These are phyloP conservation scores for Xenopus petersii DNA, from an alignment of 2,797 vertebrate genomes.

Conservation along the genomic window DNA sequence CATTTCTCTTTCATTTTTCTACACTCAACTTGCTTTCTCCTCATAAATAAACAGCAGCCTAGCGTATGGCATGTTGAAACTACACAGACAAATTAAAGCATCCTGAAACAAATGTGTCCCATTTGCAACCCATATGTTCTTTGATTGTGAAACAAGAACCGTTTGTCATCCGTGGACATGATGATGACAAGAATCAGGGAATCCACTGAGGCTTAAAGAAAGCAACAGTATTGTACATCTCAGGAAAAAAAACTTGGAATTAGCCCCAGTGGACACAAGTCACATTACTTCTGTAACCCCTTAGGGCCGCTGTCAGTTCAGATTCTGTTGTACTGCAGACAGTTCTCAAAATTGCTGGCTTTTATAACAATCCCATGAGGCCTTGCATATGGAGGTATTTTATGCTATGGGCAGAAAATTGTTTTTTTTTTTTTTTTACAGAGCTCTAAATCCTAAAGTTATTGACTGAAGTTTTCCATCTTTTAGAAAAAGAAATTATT, in stretches of 20 bases:
- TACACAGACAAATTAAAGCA: slow-evolving; percentile 19
- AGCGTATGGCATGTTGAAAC: background rate
- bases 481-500: slow-evolving; percentile 31
- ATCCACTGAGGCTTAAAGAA: slow-evolving; percentile 15
- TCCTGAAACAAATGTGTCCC: slow-evolving; percentile 12
- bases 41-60: background rate
- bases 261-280: slow-evolving; percentile 31
- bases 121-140: slow-evolving; percentile 28
- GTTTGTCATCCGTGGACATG: slow-evolving; percentile 10
- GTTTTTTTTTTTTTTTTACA: slow-evolving; percentile 36
- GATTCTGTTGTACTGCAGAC: slow-evolving; percentile 36
- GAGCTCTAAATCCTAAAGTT: slow-evolving; percentile 37
- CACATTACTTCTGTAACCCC: slow-evolving; percentile 35
- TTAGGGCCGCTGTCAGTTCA: slow-evolving; percentile 34
- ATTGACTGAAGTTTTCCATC: slow-evolving; percentile 38
- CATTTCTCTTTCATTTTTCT: too few relatives aligned
- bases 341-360: slow-evolving; percentile 39
- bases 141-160: slow-evolving; percentile 5
- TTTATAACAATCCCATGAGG: slow-evolving; percentile 34
- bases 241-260: slow-evolving; percentile 31
- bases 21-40: too few relatives aligned
- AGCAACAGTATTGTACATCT: slow-evolving; percentile 10
- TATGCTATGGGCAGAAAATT: slow-evolving; percentile 32
- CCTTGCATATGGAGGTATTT: slow-evolving; percentile 36
- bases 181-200: slow-evolving; percentile 5